Evolutionary conservation across 2,113 vertebrate genomes (phyloP).

Genomic region (Pantherophis guttatus): DNA sequence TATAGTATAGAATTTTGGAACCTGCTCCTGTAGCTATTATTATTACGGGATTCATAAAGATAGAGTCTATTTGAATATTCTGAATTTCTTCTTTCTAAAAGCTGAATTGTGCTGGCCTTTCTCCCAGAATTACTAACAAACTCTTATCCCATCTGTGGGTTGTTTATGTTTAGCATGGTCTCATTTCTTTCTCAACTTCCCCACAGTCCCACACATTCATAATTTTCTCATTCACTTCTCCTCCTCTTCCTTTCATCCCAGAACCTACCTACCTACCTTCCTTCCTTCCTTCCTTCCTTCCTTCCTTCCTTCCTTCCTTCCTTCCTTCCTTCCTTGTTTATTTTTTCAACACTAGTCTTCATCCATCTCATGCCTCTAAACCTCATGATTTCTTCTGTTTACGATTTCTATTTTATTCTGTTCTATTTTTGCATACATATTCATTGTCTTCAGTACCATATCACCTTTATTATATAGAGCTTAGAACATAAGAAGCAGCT

Average conservation of each 20-base stretch:
- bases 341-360: not conserved
- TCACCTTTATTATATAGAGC: not conserved
- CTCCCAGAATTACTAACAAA: not conserved
- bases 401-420: not conserved
- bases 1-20: not conserved
- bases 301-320: no score
- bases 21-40: not conserved
- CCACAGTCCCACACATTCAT: not conserved
- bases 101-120: not conserved
- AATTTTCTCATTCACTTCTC: not conserved
- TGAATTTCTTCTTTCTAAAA: not conserved
- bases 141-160: not conserved
- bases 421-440: not conserved
- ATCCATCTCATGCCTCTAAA: not conserved
- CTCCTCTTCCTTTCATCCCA: not conserved
- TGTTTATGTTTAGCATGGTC: not conserved
- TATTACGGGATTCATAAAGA: not conserved
- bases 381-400: not conserved
- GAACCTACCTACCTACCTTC: not conserved
- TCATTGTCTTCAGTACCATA: not conserved
- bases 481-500: not conserved
- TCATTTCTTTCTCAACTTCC: not conserved
- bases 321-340: no score
- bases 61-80: not conserved
- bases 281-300: no score